Conservation (phyloP, 2,113 vertebrate species). For the Phalacrocorax carbo region DNA sequence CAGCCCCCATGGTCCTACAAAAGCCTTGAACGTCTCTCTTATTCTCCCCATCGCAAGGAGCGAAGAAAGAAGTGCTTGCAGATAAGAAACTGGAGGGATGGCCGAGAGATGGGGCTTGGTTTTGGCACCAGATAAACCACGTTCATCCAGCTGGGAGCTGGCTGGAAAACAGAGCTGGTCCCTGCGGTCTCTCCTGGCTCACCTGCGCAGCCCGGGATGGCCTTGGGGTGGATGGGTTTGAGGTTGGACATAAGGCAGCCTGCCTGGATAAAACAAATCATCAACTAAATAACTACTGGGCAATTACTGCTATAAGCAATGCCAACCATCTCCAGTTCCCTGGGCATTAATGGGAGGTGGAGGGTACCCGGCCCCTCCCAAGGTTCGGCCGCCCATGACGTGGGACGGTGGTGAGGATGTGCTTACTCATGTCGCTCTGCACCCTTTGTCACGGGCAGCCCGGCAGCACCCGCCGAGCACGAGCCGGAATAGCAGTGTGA, state of each 20-base stretch:
- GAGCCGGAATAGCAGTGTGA: neutral
- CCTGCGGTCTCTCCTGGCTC: accelerated
- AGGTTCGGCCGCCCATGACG: neutral
- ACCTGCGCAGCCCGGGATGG: neutral
- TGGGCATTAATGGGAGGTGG: neutral
- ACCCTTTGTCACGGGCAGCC: neutral
- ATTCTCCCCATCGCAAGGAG: neutral
- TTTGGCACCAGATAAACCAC: neutral
- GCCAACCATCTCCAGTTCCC: neutral
- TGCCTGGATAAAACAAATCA: neutral
- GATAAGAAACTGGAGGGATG: neutral
- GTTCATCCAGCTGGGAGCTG: neutral
- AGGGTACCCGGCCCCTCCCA: neutral
- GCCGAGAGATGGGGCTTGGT: neutral
- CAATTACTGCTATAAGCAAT: neutral
- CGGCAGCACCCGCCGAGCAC: neutral
- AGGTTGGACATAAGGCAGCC: neutral
- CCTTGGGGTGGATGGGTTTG: neutral
- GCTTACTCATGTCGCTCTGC: neutral
- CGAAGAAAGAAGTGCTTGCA: neutral
- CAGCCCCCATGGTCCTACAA: neutral
- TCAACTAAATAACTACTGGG: neutral
- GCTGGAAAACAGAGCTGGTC: neutral
- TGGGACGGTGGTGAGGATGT: neutral
- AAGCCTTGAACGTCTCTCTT: neutral